Conservation (phyloP, 2,797 vertebrate genomes). For the Champsocephalus esox region DNA sequence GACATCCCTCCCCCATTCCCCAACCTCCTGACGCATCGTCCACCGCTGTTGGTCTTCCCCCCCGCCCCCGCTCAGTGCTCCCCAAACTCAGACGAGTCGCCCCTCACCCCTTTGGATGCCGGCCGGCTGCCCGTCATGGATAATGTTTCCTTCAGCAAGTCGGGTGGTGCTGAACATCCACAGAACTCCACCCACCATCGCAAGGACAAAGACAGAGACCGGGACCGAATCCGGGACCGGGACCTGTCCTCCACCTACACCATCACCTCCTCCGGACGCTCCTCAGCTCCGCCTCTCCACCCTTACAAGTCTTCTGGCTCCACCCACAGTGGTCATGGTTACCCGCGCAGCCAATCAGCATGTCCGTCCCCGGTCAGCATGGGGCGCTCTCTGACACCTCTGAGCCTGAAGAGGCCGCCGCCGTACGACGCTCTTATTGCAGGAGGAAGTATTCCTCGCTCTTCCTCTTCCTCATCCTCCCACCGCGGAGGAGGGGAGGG, state of each 20-base stretch:
- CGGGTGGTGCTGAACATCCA: conserved; percentile 38
- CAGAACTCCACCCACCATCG: conserved; percentile 53
- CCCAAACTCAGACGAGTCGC: conserved; percentile 97
- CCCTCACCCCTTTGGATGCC: conserved; percentile 94
- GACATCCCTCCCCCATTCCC: conserved; percentile 96
- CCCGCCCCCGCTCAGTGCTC: conserved; percentile 93
- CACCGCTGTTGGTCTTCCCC: conserved; percentile 92
- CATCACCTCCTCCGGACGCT: conserved; percentile 87
- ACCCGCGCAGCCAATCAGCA: conserved; percentile 94
- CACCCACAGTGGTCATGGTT: conserved; percentile 91
- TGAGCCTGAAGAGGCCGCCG: conserved; percentile 94
- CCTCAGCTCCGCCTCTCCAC: conserved; percentile 92
- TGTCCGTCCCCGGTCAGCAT: conserved; percentile 96
- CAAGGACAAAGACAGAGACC: conserved; percentile 42
- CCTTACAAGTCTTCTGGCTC: conserved; percentile 90
- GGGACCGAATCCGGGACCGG: conserved; percentile 24
- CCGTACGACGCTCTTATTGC: conserved; percentile 90
- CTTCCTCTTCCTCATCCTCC: conserved; percentile 85
- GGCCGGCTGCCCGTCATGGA: conserved; percentile 85
- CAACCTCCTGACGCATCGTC: conserved; percentile 93
- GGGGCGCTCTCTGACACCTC: conserved; percentile 92
- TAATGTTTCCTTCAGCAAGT: conserved; percentile 88
- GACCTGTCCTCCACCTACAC: conserved; percentile 83
- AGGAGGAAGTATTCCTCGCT: conserved; percentile 87
- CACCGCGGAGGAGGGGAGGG: conserved; percentile 85